These are phyloP conservation scores for Kradibia gibbosae DNA, from an alignment of 1,140 invertebrate genomes.

Conservation along the genomic window DNA sequence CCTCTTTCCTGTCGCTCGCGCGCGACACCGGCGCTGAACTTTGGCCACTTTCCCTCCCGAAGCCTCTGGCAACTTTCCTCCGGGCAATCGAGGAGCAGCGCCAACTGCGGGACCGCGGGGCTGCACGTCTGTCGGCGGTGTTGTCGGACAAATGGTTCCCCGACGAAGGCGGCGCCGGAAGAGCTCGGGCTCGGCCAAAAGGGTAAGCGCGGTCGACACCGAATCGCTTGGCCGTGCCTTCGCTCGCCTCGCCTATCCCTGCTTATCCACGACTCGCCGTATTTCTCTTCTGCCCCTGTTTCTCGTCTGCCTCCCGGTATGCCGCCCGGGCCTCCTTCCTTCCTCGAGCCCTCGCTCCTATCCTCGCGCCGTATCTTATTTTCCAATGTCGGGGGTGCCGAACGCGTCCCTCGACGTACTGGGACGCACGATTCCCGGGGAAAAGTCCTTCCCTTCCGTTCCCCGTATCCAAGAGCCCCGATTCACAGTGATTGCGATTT, in stretches of 20 bases:
- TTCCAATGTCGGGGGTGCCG: too few relatives aligned
- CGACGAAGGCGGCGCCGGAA: slow-evolving; percentile 63
- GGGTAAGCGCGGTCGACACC: background rate
- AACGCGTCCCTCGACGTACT: too few relatives aligned
- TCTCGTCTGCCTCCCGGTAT: background rate
- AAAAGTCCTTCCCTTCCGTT: too few relatives aligned
- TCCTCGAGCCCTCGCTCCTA: background rate
- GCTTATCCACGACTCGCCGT: slow-evolving; percentile 1
- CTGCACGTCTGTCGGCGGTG: slow-evolving; percentile 70
- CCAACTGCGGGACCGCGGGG: slow-evolving; percentile 33
- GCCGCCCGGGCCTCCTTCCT: background rate
- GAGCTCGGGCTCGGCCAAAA: slow-evolving; percentile 60
- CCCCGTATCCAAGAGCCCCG: too few relatives aligned
- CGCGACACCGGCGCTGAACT: too few relatives aligned
- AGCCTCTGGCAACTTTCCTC: background rate
- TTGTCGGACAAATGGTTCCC: slow-evolving; percentile 71
- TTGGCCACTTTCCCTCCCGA: background rate
- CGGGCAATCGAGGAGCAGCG: too few relatives aligned
- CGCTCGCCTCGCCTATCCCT: slow-evolving; percentile 54
- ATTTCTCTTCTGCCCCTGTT: background rate
- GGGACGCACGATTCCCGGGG: too few relatives aligned
- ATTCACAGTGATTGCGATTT: too few relatives aligned
- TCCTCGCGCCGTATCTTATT: background rate
- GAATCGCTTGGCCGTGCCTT: slow-evolving; percentile 3
- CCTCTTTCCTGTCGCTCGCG: too few relatives aligned